These are phyloP conservation scores for Syrmaticus mikado DNA, from an alignment of 2,113 vertebrate genomes.

Conservation along the genomic window DNA sequence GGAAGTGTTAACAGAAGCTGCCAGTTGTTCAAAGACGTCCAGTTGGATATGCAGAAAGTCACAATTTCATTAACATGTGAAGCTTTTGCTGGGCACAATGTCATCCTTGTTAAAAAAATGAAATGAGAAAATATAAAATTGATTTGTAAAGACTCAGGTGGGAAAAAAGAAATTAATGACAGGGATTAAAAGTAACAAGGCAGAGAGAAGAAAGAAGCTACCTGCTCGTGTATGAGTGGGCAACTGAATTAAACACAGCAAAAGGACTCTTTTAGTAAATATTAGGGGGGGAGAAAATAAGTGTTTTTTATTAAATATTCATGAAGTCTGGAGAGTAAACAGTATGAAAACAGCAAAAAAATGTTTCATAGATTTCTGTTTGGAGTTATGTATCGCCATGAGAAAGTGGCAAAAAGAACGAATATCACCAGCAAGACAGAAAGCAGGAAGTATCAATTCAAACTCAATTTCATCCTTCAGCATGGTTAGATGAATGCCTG, in stretches of 20 bases:
- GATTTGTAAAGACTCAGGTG: constrained; percentile 12
- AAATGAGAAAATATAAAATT: constrained; percentile 19
- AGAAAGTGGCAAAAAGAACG: background rate
- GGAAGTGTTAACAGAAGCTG: background rate
- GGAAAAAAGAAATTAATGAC: constrained; percentile 27
- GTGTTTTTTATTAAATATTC: background rate
- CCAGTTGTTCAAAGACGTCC: constrained; percentile 13
- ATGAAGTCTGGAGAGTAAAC: accelerated
- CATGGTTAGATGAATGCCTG: background rate
- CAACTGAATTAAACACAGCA: background rate
- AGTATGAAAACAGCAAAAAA: background rate
- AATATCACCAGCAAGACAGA: background rate
- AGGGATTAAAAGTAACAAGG: background rate
- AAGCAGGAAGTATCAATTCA: background rate
- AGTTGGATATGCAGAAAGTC: background rate
- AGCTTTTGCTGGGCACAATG: constrained; percentile 25
- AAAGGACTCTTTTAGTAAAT: background rate
- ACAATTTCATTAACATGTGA: constrained; percentile 12
- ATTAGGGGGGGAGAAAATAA: background rate
- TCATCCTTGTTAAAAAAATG: constrained; percentile 13
- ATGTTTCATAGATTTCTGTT: background rate
- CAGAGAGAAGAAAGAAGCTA: background rate
- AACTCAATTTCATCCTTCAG: background rate
- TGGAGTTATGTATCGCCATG: background rate
- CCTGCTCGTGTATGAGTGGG: background rate